Base-by-base conservation (phyloP, 2,797 vertebrate genomes). In the Chiloscyllium punctatum region DNA sequence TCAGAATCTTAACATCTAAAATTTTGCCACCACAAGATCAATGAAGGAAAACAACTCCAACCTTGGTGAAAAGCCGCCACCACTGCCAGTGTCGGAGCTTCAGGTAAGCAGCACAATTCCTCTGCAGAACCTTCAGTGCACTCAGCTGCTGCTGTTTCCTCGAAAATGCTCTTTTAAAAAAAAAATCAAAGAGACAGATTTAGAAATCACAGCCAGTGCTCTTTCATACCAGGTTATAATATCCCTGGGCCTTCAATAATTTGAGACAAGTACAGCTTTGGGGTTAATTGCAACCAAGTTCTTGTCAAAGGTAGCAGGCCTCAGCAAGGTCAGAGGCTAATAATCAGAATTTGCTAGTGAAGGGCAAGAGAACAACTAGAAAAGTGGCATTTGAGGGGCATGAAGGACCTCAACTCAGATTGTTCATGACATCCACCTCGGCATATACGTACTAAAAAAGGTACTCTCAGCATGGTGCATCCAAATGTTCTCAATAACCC, bases 61-160 rank as follows among this genome's bases (percentile, higher is more conserved):
- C 99, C 98, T 99, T 99, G 0, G 99, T 99, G 98, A 99, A 99
- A 95, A 99, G 98, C 62, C 99, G 98, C 99, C 99, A 99, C 99
- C 99, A 99, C 97, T 99, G 99, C 99, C 99, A 99, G 97, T 99
- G 99, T 72, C 99, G 98, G 71, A 99, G 97, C 96, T 99, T 99
- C 96, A 99, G 96, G 96, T 99, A 99, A 0, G 99, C 99, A 0
- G 99, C 99, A 30, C 99, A 99, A 97, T 99, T 99, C 96, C 99
- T 98, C 98, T 99, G 99, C 71, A 99, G 97, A 95, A 99, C 99
- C 97, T 99, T 99, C 96, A 99, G 97, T 53, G 99, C 99, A 53
- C 99, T 99, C 95, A 99, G 97, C 96, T 99, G 99, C 97, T 99
- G 99, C 96, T 99, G 99, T 96, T 99, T 99, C 97, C 99, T 99